Conservation (phyloP, 2,113 vertebrate species). For the Oreotrochilus melanogaster region DNA sequence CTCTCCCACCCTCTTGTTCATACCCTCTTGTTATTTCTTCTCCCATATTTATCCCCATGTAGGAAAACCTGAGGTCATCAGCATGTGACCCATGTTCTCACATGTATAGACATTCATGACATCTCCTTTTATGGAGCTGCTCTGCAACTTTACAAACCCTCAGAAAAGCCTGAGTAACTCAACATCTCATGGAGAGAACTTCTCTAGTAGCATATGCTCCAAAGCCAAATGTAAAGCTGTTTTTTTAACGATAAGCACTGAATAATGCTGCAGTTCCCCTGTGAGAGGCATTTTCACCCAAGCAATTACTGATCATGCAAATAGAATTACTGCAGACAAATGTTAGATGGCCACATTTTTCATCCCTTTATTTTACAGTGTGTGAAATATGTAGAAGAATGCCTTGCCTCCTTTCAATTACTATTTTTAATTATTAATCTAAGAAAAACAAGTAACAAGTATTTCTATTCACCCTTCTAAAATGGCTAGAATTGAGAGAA, state of each 20-base stretch:
- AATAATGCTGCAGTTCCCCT: neutral
- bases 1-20: neutral
- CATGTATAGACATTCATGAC: neutral
- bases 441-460: neutral
- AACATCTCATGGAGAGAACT: neutral
- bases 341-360: neutral
- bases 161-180: neutral
- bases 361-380: neutral
- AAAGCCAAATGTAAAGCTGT: neutral
- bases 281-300: neutral
- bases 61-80: conserved; percentile 30
- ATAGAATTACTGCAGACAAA: neutral
- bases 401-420: neutral
- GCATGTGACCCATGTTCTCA: neutral
- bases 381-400: neutral
- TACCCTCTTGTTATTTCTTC: neutral
- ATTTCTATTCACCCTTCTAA: neutral
- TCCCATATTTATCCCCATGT: neutral
- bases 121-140: conserved; percentile 17
- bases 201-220: neutral
- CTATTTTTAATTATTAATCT: neutral
- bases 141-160: neutral
- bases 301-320: neutral
- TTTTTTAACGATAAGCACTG: neutral
- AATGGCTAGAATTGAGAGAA: neutral